A percentile compares a stretch with the other conserved stretches of the same genome.
Evolutionary conservation across 2,888 invertebrate species (phyloP).

Genomic region (Drosophila rubida): DNA sequence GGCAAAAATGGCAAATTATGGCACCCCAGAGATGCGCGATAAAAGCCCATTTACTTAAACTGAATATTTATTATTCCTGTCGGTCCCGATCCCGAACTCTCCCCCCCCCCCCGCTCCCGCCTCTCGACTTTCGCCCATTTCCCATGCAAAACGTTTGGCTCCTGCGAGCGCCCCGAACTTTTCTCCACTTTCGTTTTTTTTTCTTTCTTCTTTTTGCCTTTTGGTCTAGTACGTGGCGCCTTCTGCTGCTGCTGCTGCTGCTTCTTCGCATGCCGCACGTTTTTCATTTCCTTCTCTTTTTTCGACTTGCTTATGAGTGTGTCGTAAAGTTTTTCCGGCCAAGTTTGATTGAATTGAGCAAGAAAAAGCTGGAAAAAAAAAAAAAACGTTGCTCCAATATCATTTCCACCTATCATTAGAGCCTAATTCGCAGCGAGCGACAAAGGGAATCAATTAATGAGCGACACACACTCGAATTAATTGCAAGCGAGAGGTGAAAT

Average conservation of each 20-base stretch:
- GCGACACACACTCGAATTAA: not conserved
- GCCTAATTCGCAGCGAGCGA: constrained; percentile 9
- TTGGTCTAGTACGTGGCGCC: constrained; percentile 52
- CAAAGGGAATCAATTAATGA: not conserved
- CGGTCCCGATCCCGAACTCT: constrained; percentile 61
- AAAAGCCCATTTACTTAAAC: constrained; percentile 81
- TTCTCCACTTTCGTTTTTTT: constrained; percentile 9
- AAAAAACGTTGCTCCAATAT: not conserved
- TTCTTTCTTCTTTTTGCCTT: constrained; percentile 5
- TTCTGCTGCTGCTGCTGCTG: constrained; percentile 13
- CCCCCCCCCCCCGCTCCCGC: not conserved
- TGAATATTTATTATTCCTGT: constrained; percentile 81
- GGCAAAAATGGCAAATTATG: constrained; percentile 82
- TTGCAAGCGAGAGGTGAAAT: constrained; percentile 28
- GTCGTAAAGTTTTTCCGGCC: constrained; percentile 64
- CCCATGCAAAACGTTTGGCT: constrained; percentile 72
- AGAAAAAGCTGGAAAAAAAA: constrained; percentile 1
- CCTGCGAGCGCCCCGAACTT: constrained; percentile 22
- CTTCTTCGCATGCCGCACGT: constrained; percentile 59
- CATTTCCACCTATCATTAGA: not conserved
- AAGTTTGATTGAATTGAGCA: constrained; percentile 72
- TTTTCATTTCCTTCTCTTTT: constrained; percentile 58
- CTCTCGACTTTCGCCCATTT: constrained; percentile 65
- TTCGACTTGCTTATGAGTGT: constrained; percentile 48
- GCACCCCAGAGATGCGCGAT: constrained; percentile 79